These are phyloP conservation scores for Drosophila funebris DNA, from an alignment of 1,140 invertebrate species.

Conservation along the genomic window DNA sequence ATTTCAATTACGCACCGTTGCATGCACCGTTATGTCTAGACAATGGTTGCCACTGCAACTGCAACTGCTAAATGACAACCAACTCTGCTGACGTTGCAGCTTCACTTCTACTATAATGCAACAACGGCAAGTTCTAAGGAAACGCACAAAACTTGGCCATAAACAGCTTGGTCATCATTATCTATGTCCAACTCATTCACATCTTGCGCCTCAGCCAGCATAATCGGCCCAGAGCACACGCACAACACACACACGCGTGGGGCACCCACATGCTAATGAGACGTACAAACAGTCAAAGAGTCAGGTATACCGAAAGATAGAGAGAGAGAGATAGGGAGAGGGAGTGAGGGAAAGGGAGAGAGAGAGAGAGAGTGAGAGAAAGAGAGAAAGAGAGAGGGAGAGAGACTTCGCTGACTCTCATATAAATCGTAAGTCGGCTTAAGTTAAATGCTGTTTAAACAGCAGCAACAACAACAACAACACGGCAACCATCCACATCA, in stretches of 20 bases:
- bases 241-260: not conserved
- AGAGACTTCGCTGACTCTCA: slow-evolving; percentile 34
- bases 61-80: slow-evolving; percentile 5
- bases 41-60: slow-evolving; percentile 17
- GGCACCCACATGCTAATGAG: slow-evolving; percentile 65
- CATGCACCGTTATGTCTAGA: slow-evolving; percentile 52
- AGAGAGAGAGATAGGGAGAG: too few relatives aligned
- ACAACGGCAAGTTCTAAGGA: slow-evolving; percentile 42
- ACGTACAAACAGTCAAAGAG: slow-evolving; percentile 25
- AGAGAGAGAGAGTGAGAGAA: not conserved
- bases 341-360: not conserved
- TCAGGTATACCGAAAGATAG: not conserved
- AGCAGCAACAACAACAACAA: slow-evolving; percentile 23
- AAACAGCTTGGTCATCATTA: slow-evolving; percentile 58
- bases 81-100: slow-evolving; percentile 36
- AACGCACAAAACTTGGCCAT: slow-evolving; percentile 16
- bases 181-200: slow-evolving; percentile 8
- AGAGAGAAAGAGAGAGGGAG: not conserved
- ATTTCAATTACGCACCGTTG: slow-evolving; percentile 61
- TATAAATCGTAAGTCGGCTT: slow-evolving; percentile 70
- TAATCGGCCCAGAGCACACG: slow-evolving; percentile 8
- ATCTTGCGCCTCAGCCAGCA: slow-evolving; percentile 7
- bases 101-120: not conserved
- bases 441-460: slow-evolving; percentile 68
- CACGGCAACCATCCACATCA: slow-evolving; percentile 11